Evolutionary conservation across 2,797 vertebrate species (phyloP).

Genomic region (Limosa lapponica): DNA sequence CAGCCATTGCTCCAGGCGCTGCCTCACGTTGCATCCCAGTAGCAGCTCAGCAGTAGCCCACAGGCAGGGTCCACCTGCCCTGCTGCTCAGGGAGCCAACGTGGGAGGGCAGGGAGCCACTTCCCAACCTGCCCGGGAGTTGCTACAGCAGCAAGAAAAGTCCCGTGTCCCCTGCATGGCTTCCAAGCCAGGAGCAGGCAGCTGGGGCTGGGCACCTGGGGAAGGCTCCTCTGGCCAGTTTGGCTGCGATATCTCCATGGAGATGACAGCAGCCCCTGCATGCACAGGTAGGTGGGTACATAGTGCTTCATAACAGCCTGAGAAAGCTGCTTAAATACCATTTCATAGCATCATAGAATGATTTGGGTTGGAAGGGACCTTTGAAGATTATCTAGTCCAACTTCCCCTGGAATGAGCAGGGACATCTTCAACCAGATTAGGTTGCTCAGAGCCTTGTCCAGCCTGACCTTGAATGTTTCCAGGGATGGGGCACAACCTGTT

Average conservation of each 20-base stretch:
- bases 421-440: not conserved
- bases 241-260: not conserved
- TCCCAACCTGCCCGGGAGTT: not conserved
- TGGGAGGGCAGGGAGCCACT: not conserved
- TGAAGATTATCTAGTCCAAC: not conserved
- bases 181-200: not conserved
- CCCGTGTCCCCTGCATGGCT: not conserved
- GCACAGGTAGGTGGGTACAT: not conserved
- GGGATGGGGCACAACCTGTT: not conserved
- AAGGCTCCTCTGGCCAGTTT: not conserved
- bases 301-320: accelerated
- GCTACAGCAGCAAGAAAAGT: not conserved
- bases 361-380: not conserved
- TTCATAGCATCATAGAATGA: not conserved
- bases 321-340: not conserved
- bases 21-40: not conserved
- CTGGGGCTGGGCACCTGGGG: too few species aligned
- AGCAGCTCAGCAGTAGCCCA: not conserved
- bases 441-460: not conserved
- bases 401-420: too few species aligned
- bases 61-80: not conserved
- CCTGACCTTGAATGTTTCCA: not conserved
- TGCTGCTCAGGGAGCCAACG: accelerated
- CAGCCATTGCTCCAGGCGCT: not conserved
- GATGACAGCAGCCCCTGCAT: not conserved